Conservation (phyloP, 2,797 vertebrate genomes). For the Coilia nasus region DNA sequence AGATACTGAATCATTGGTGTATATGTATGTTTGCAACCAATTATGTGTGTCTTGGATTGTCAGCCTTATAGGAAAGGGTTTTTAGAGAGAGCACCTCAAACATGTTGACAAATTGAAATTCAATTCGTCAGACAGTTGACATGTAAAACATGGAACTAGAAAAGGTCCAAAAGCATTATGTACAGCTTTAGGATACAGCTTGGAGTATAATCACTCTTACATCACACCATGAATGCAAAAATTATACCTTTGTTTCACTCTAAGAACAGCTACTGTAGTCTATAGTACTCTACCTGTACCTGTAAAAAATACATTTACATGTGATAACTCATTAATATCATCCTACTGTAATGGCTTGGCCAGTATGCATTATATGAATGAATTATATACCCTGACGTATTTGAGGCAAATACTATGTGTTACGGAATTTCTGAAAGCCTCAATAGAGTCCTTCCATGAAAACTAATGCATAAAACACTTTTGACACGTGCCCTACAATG, state of each 20-base stretch:
- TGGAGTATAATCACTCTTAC: neutral
- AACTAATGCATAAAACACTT: constrained; percentile 14
- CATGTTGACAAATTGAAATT: no score
- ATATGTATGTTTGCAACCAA: no score
- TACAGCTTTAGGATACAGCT: no score
- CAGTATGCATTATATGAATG: neutral
- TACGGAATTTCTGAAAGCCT: neutral
- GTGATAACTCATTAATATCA: neutral
- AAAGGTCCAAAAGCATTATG: no score
- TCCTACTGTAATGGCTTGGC: neutral
- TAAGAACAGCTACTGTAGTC: neutral
- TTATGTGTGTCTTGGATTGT: no score
- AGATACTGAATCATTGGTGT: no score
- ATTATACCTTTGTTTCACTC: neutral
- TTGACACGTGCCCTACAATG: constrained; percentile 36
- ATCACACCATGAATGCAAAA: neutral
- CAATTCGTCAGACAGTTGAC: no score
- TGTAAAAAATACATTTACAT: neutral
- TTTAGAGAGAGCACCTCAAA: no score
- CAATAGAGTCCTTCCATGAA: neutral
- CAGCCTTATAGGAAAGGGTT: no score
- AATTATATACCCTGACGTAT: neutral
- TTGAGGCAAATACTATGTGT: neutral
- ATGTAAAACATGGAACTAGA: no score
- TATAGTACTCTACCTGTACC: neutral